phyloP scores from a whole-genome alignment of 2,113 vertebrate species.

The Daubentonia madagascariensis region DNA sequence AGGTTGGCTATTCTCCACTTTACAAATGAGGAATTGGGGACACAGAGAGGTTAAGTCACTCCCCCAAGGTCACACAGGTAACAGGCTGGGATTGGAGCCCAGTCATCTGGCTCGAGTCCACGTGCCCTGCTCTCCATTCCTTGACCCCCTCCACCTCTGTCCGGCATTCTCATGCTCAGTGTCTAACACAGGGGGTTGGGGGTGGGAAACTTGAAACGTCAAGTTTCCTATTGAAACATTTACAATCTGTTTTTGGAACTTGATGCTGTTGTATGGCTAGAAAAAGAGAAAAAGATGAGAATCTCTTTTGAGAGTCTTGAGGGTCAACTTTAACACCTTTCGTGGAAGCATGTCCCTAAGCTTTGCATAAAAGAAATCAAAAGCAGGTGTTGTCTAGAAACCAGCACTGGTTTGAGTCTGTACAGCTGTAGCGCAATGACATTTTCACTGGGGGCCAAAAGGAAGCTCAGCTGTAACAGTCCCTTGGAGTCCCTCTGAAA shows the following conservation, averaged over 20 bases:
- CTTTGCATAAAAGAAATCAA: not conserved
- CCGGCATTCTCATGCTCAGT: not conserved
- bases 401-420: not conserved
- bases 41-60: not conserved
- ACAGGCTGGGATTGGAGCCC: not conserved
- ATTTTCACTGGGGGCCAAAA: not conserved
- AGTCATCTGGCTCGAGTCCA: not conserved
- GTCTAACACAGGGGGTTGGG: accelerated
- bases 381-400: accelerated
- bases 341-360: not conserved
- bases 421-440: not conserved
- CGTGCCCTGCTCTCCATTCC: no score
- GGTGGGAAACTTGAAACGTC: no score
- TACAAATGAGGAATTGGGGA: not conserved
- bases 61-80: not conserved
- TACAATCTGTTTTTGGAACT: not conserved
- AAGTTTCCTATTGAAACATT: not conserved
- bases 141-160: no score
- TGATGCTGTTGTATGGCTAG: not conserved
- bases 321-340: not conserved
- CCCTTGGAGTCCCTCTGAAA: not conserved
- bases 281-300: not conserved
- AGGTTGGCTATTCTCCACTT: not conserved
- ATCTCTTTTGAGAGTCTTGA: no score
- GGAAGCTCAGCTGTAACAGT: accelerated